Conservation (phyloP, 2,797 vertebrate species). For the Coccyzus lansbergi region DNA sequence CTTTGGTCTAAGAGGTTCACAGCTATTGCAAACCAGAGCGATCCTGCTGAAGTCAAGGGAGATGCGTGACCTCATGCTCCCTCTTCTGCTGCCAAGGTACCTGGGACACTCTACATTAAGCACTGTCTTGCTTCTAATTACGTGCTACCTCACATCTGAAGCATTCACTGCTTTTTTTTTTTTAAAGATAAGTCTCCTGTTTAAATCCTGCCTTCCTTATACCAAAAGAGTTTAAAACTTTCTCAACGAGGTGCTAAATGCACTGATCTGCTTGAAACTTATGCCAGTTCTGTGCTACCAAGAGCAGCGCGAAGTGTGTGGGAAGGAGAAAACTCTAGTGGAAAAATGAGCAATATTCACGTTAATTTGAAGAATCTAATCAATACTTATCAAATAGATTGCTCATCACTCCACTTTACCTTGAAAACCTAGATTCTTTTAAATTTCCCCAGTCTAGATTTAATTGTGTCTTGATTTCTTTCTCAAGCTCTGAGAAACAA, state of each 20-base stretch:
- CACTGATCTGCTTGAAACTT: neutral
- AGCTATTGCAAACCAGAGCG: neutral
- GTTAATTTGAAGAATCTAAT: neutral
- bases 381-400: neutral
- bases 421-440: neutral
- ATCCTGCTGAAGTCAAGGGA: neutral
- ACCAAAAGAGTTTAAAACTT: neutral
- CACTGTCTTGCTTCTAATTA: neutral
- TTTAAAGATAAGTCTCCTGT: neutral
- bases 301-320: neutral
- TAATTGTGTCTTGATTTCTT: neutral
- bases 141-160: neutral
- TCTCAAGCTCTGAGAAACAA: neutral
- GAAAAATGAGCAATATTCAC: neutral
- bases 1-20: accelerated
- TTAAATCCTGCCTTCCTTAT: neutral
- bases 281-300: neutral
- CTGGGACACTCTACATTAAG: accelerated
- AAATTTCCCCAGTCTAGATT: neutral
- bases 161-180: neutral
- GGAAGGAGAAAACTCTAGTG: neutral
- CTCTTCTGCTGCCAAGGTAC: neutral
- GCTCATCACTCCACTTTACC: neutral
- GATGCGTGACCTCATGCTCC: neutral
- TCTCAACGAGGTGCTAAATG: neutral